Evolutionary conservation across 2,888 invertebrate genomes (phyloP).

Genomic region (Diadromus collaris): DNA sequence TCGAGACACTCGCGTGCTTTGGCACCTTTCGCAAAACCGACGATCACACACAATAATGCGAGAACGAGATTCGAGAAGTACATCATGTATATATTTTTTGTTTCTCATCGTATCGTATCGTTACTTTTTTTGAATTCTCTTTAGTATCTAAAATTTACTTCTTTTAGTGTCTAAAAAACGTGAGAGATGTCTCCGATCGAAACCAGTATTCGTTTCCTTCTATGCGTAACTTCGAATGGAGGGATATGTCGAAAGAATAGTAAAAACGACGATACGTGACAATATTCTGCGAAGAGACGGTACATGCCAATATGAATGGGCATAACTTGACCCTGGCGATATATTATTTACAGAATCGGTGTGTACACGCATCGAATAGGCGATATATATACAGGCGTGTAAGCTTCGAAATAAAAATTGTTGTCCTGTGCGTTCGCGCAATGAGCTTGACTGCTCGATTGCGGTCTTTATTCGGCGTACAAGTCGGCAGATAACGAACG

Average conservation of each 20-base stretch:
- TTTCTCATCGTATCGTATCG: constrained; percentile 15
- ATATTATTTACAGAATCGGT: constrained; percentile 53
- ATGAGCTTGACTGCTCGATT: constrained; percentile 34
- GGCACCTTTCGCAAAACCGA: constrained; percentile 53
- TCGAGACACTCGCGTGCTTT: constrained; percentile 54
- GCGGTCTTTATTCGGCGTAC: constrained; percentile 45
- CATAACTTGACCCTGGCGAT: background rate
- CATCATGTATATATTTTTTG: background rate
- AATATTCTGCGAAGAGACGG: constrained; percentile 27
- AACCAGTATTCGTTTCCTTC: background rate
- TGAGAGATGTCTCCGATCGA: constrained; percentile 36
- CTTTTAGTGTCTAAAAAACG: constrained; percentile 31
- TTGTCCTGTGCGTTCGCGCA: constrained; percentile 48
- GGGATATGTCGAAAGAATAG: constrained; percentile 42
- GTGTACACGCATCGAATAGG: constrained; percentile 47
- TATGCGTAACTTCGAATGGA: constrained; percentile 38
- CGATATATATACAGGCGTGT: constrained; percentile 53
- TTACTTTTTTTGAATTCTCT: constrained; percentile 19
- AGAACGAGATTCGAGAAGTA: constrained; percentile 42
- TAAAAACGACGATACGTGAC: constrained; percentile 36
- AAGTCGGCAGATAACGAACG: constrained; percentile 35
- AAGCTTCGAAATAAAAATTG: constrained; percentile 50
- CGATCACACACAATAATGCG: constrained; percentile 46
- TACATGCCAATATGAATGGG: background rate
- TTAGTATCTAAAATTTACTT: constrained; percentile 4